These are phyloP conservation scores for Heliconius congener DNA, from an alignment of 1,140 invertebrate genomes.

Conservation along the genomic window DNA sequence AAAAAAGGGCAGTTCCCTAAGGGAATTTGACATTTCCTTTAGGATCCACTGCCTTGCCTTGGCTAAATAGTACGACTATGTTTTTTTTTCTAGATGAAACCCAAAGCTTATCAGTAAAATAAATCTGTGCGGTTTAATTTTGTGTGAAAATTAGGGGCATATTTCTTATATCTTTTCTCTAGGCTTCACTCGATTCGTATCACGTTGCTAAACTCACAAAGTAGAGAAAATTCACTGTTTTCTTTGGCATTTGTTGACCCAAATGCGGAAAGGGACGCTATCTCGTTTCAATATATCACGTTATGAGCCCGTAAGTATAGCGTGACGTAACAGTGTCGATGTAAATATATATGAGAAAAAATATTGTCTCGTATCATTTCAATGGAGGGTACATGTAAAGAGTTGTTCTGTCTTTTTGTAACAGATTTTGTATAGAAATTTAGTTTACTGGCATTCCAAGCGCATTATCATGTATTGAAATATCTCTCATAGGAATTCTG, in stretches of 20 bases:
- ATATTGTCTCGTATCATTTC: conserved; percentile 8
- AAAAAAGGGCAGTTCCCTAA: conserved; percentile 48
- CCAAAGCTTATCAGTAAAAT: conserved; percentile 62
- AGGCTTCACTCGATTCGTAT: conserved; percentile 52
- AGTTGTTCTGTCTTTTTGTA: conserved; percentile 6
- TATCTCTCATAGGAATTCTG: conserved; percentile 56
- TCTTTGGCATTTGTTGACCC: conserved; percentile 42
- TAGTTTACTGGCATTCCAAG: conserved; percentile 49
- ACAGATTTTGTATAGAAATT: conserved; percentile 35
- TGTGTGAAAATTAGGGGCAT: conserved; percentile 67
- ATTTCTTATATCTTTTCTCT: conserved; percentile 52
- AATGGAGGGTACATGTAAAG: not conserved
- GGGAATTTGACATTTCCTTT: conserved; percentile 57
- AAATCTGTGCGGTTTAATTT: conserved; percentile 70
- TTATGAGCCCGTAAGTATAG: conserved; percentile 30
- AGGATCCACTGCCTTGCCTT: conserved; percentile 44
- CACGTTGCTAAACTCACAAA: conserved; percentile 52
- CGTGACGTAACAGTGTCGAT: conserved; percentile 18
- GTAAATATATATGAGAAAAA: conserved; percentile 8
- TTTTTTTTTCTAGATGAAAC: conserved; percentile 39
- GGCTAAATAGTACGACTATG: conserved; percentile 16
- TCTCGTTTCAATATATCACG: conserved; percentile 40
- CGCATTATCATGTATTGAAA: conserved; percentile 51
- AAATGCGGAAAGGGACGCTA: conserved; percentile 41
- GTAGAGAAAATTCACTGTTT: conserved; percentile 42